Percentiles rank a stretch among this genome's conserved stretches.
Conservation (phyloP, 1,140 invertebrate species). For the Cardiocondyla obscurior region DNA sequence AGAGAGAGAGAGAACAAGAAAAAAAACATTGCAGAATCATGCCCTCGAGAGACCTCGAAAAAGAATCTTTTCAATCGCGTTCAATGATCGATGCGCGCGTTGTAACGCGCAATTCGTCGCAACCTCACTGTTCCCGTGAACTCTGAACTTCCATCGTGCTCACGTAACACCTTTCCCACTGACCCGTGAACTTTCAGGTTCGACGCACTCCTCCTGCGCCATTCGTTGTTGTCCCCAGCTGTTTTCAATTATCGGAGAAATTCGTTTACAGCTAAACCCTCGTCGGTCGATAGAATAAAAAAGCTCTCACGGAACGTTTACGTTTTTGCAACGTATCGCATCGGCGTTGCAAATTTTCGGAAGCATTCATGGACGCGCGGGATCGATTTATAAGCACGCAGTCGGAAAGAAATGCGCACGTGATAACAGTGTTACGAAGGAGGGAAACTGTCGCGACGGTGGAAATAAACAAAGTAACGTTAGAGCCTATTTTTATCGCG, state of each 20-base stretch:
- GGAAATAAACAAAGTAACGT: constrained; percentile 21
- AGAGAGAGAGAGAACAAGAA: too few species aligned
- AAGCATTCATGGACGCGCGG: neutral
- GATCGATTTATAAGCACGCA: constrained; percentile 7
- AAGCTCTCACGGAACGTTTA: neutral
- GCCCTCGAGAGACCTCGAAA: neutral
- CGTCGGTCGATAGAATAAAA: neutral
- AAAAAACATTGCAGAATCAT: neutral
- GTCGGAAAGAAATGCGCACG: neutral
- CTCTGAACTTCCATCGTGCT: constrained; percentile 67
- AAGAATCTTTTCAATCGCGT: constrained; percentile 3
- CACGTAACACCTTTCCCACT: constrained; percentile 62
- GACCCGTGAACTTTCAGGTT: constrained; percentile 67
- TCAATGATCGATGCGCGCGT: constrained; percentile 25
- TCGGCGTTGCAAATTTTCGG: neutral
- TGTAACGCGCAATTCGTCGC: constrained; percentile 22
- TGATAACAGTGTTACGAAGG: neutral
- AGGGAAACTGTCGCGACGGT: neutral
- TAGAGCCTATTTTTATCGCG: constrained; percentile 26
- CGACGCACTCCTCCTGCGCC: constrained; percentile 34
- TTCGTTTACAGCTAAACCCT: constrained; percentile 52
- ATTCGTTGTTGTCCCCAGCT: constrained; percentile 59
- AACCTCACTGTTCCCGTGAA: constrained; percentile 59
- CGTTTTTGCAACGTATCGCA: neutral
- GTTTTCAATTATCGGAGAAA: constrained; percentile 70